A percentile compares a stretch with the other conserved stretches of the same genome.
phyloP scores from a whole-genome alignment of 2,797 vertebrate genomes.

The Propithecus perrieri region DNA sequence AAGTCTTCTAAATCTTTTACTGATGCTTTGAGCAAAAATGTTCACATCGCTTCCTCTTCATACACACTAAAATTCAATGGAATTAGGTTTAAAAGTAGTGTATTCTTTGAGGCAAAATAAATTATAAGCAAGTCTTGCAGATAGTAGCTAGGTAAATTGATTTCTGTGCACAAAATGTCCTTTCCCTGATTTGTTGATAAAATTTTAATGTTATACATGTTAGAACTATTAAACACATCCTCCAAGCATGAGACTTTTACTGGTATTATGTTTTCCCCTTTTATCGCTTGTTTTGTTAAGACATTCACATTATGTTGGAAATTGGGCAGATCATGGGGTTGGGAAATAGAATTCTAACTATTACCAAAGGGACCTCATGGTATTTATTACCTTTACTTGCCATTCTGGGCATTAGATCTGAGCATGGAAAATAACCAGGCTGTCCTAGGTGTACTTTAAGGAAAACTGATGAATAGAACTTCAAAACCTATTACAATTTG shows the following conservation, averaged over 20 bases:
- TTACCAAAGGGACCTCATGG: constrained; percentile 37
- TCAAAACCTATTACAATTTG: background rate
- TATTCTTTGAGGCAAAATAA: constrained; percentile 82
- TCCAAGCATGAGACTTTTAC: constrained; percentile 56
- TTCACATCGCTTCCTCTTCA: constrained; percentile 55
- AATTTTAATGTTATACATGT: constrained; percentile 84
- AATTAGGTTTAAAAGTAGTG: constrained; percentile 78
- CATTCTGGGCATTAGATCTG: background rate
- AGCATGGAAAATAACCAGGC: background rate
- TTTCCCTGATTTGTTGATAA: constrained; percentile 82
- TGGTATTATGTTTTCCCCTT: constrained; percentile 35
- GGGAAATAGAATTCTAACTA: constrained; percentile 51
- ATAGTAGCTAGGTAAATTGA: constrained; percentile 83
- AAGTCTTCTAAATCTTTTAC: constrained; percentile 59
- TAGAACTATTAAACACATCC: constrained; percentile 81
- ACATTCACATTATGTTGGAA: constrained; percentile 62
- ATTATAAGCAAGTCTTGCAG: constrained; percentile 76
- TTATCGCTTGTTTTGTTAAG: constrained; percentile 65
- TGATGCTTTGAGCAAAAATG: constrained; percentile 56
- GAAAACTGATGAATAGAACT: constrained; percentile 31
- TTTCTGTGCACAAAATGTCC: constrained; percentile 81
- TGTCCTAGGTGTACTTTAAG: background rate
- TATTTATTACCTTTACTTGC: constrained; percentile 29
- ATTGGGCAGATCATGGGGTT: constrained; percentile 19
- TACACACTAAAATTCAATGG: constrained; percentile 65